A percentile compares a stretch with the other conserved stretches of the same genome.
Evolutionary conservation across 2,888 invertebrate genomes (phyloP).

Genomic region (Ochropacha duplaris): DNA sequence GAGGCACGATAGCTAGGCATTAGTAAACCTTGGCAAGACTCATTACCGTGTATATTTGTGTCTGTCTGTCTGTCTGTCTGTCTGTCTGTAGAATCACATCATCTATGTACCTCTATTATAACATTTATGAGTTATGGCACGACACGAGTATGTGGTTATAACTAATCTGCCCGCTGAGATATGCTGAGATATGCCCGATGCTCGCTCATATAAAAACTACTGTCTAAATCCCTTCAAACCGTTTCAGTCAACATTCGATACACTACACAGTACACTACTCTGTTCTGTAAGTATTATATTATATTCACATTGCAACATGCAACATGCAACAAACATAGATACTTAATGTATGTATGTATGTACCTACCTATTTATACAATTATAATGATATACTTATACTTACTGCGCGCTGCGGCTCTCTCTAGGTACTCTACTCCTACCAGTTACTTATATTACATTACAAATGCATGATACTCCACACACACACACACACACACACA

Average conservation of each 20-base stretch:
- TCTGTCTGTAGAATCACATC: conserved; percentile 10
- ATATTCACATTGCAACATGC: background rate
- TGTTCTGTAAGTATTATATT: background rate
- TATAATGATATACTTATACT: background rate
- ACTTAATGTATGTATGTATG: too few relatives aligned
- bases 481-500: too few relatives aligned
- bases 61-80: too few relatives aligned
- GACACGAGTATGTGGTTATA: conserved; percentile 25
- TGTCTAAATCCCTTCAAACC: background rate
- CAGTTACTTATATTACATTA: background rate
- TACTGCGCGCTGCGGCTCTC: background rate
- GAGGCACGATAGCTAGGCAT: too few relatives aligned
- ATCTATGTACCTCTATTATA: conserved; percentile 13
- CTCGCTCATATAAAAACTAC: background rate
- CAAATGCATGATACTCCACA: conserved; percentile 6
- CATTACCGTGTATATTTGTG: conserved; percentile 3
- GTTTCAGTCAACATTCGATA: conserved; percentile 2
- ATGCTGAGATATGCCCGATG: background rate
- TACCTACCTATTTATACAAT: background rate
- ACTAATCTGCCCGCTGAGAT: background rate
- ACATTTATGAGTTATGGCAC: conserved; percentile 42
- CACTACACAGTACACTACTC: too few relatives aligned
- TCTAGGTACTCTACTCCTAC: background rate
- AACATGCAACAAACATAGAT: too few relatives aligned
- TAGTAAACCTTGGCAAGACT: conserved; percentile 8